Percentiles rank a stretch among this genome's conserved stretches.
Evolutionary conservation across 2,888 invertebrate genomes (phyloP).

Genomic region (Autographa pulchrina): DNA sequence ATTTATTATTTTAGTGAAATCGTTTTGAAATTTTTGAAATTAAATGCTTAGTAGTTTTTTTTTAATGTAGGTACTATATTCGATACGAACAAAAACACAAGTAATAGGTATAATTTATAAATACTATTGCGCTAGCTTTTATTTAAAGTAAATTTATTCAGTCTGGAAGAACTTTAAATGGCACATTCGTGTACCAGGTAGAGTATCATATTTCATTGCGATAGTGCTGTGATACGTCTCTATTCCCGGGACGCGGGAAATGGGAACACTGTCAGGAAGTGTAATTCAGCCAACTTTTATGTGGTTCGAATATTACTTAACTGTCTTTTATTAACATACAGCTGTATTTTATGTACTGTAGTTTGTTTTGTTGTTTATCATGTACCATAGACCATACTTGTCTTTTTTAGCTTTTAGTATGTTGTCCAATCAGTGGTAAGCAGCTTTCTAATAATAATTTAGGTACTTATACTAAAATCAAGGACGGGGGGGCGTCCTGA

Average conservation of each 20-base stretch:
- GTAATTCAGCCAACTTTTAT: constrained; percentile 28
- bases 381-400: too few relatives aligned
- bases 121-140: neutral
- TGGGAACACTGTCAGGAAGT: constrained; percentile 22
- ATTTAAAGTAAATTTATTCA: constrained; percentile 32
- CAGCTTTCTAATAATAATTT: too few relatives aligned
- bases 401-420: too few relatives aligned
- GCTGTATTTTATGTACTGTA: neutral
- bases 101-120: neutral
- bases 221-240: constrained; percentile 31
- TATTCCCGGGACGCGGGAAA: constrained; percentile 34
- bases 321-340: constrained; percentile 3
- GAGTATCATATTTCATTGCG: constrained; percentile 35
- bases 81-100: neutral
- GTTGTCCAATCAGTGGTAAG: too few relatives aligned
- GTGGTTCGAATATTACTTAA: constrained; percentile 11
- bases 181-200: constrained; percentile 43
- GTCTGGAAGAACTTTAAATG: constrained; percentile 43
- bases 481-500: too few relatives aligned
- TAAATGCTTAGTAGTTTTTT: too few relatives aligned
- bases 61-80: neutral
- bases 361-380: neutral
- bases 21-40: too few relatives aligned
- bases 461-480: too few relatives aligned
- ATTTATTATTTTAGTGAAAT: too few relatives aligned